Evolutionary conservation across 1,140 invertebrate species (phyloP), one percentile per base, ranked within the genome.

Genomic region (Plectrocnemia conspersa): DNA sequence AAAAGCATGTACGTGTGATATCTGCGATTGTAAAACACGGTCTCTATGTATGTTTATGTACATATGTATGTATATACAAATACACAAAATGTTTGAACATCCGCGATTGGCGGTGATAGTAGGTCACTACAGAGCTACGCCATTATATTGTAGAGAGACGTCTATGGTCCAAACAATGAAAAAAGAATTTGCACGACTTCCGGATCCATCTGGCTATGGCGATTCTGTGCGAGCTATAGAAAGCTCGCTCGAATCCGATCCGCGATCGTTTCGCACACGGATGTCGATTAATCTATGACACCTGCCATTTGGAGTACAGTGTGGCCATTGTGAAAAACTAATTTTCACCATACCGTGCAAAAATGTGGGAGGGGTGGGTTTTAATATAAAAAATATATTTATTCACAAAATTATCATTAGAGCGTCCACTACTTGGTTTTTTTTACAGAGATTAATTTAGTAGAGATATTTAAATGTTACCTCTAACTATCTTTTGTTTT

Each of bases 171-270:
- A 18, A 50, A 50, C 47, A 50, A 50, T 50, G 47, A 50, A 50
- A 50, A 50, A 50, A 47, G 27, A 50, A 50, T 50, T 50, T 50
- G 47, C 47, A 50, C 47, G 47, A 50, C 47, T 50, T 50, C 47
- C 47, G 47, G 33, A 50, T 23, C 47, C 47, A 35, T 50, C 33
- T 50, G 24, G 21, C 32, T 15, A 13, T 35, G 11, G 11, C n/a
- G n/a, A 11, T 11, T 4, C 32, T 35, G 11, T 15, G n/a, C n/a
- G n/a, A n/a, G n/a, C n/a, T n/a, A n/a, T n/a, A 35, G 3, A 35
- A 13, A 35, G 32, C 16, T 35, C 32, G 11, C n/a, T 11, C n/a
- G n/a, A 11, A 11, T 35, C 23, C 18, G 18, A 13, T 38, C 35
- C 35, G 35, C 18, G 35, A 38, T n/a, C n/a, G n/a, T n/a, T n/a